phyloP scores from a whole-genome alignment of 2,888 invertebrate genomes.

The Digitonthophagus gazella region DNA sequence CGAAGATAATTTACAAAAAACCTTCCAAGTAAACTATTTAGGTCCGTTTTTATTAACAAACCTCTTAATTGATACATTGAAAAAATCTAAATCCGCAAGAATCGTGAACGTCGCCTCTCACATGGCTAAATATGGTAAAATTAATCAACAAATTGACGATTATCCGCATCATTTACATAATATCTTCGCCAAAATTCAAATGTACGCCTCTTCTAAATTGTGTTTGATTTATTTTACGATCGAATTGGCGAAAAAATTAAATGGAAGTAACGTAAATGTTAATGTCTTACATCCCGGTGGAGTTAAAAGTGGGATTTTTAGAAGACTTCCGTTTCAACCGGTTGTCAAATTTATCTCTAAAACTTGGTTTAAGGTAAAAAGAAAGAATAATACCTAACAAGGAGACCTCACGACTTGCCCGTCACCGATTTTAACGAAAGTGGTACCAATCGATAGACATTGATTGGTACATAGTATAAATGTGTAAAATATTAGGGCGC shows the following conservation, averaged over 20 bases:
- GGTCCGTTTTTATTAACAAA: slow-evolving; percentile 61
- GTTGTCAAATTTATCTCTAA: neutral
- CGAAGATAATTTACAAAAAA: slow-evolving; percentile 61
- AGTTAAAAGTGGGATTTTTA: slow-evolving; percentile 30
- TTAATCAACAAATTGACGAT: slow-evolving; percentile 18
- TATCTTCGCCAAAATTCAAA: neutral
- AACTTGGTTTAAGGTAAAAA: slow-evolving; percentile 1
- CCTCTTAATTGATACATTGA: slow-evolving; percentile 58
- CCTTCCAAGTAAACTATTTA: slow-evolving; percentile 44
- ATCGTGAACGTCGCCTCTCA: slow-evolving; percentile 41
- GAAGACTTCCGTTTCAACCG: slow-evolving; percentile 29
- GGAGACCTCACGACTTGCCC: no score
- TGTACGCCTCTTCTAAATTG: slow-evolving; percentile 35
- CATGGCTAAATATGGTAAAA: slow-evolving; percentile 26
- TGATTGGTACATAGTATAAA: no score
- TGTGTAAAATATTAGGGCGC: no score
- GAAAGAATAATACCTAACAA: neutral
- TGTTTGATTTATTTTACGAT: slow-evolving; percentile 38
- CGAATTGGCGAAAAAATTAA: slow-evolving; percentile 35
- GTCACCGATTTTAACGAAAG: no score
- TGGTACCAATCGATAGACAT: no score
- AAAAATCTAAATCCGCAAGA: slow-evolving; percentile 38
- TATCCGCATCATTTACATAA: slow-evolving; percentile 10
- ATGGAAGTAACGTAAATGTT: slow-evolving; percentile 33
- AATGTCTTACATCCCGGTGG: slow-evolving; percentile 42